Base-by-base conservation (phyloP, 92 coral and sea anemone genomes). In the Pocillopora meandrina region DNA sequence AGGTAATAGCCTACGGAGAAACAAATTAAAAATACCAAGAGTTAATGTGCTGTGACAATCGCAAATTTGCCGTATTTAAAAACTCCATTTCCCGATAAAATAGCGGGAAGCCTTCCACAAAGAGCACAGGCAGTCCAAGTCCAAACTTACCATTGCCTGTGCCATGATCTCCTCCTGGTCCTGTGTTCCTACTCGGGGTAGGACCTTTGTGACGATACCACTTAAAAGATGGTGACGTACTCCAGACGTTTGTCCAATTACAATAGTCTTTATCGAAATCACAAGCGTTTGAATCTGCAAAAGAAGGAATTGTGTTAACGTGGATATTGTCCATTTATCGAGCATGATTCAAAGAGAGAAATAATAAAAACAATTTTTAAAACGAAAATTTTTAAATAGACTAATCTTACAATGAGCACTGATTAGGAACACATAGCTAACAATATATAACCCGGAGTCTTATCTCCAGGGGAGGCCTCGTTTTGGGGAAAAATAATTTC, bases 131-230 rank as follows among this genome's bases (percentile, higher is more conserved):
- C 23, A 49, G 10, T 17, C 56, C 21, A 60, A 36, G 61, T 9
- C 47, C 68, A 61, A 15, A 61, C 65, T 89, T 49, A 93, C 97
- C 95, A 67, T 77, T 87, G n/a, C 89, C 86, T 19, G 91, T 67
- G n/a, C 95, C 88, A 73, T 94, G 95, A 65, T 94, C 98, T 23
- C 82, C 87, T 21, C 9, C 65, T 34, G 98, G 98, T n/a, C 98
- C 98, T 1, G 98, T 94, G 64, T 90, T 92, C 82, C 95, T 85
- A 64, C 98, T 94, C 10, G 98, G 98, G 0, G 98, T 94, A 36
- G 80, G 59, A 52, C 92, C 93, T 47, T 74, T 89, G 69, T 90
- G 90, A 49, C 95, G 81, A 17, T 90, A 83, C 98, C 98, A 94
- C 55, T 90, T 89, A 71, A 94, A 94, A 47, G 91, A 91, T 20